phyloP scores from a whole-genome alignment of 2,888 invertebrate genomes.

The Orthosia cruda region DNA sequence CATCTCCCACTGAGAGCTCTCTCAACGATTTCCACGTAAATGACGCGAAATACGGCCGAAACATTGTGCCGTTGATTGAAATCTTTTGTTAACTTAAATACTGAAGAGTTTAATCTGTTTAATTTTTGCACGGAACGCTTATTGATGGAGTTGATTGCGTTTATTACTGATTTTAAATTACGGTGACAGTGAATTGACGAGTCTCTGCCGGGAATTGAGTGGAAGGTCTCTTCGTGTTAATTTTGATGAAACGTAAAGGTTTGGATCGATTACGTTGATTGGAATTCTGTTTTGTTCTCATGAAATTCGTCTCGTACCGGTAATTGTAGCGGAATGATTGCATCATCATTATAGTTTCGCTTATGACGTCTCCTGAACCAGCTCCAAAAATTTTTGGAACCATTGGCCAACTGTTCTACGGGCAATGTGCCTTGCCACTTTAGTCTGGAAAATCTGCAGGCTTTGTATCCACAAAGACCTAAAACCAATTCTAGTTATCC shows the following conservation, averaged over 20 bases:
- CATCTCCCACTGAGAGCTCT: conserved; percentile 35
- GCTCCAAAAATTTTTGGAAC: too few relatives aligned
- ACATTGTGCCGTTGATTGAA: conserved; percentile 71
- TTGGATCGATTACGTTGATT: background rate
- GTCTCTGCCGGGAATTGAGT: conserved; percentile 3
- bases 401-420: too few relatives aligned
- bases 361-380: too few relatives aligned
- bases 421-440: too few relatives aligned
- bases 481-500: too few relatives aligned
- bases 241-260: conserved; percentile 20
- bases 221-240: conserved; percentile 12
- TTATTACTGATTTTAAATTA: conserved; percentile 61
- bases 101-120: conserved; percentile 59
- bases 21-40: conserved; percentile 60
- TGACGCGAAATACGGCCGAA: conserved; percentile 69
- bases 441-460: too few relatives aligned
- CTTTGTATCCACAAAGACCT: too few relatives aligned
- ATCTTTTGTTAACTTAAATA: conserved; percentile 71
- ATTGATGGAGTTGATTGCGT: conserved; percentile 54
- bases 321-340: background rate
- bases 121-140: conserved; percentile 44
- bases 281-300: background rate
- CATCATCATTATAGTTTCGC: background rate
- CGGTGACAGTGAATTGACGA: conserved; percentile 7
- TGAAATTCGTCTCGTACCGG: background rate